phyloP scores from a whole-genome alignment of 2,888 invertebrate species.

The Zygaena filipendulae region DNA sequence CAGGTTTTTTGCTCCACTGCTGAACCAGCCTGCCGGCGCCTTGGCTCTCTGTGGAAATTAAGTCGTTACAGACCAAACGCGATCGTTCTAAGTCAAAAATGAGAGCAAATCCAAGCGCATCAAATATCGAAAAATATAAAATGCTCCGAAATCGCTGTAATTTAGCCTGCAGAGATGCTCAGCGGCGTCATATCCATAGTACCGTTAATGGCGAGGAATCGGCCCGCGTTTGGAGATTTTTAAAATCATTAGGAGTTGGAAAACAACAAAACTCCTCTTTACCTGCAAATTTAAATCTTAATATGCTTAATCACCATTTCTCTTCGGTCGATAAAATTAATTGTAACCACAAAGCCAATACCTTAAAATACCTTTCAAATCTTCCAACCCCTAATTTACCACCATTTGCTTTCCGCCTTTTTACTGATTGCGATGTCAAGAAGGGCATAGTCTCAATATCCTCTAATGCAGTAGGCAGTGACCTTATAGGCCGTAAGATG shows the following conservation, averaged over 20 bases:
- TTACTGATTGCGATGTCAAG: conserved; percentile 1
- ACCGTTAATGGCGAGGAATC: conserved; percentile 1
- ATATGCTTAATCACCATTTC: conserved; percentile 2
- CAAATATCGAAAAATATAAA: too few relatives aligned
- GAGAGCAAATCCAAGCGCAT: too few relatives aligned
- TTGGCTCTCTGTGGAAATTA: conserved; percentile 8
- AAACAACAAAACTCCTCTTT: not conserved
- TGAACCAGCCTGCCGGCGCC: conserved; percentile 12
- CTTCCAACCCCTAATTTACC: conserved; percentile 1
- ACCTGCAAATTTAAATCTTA: not conserved
- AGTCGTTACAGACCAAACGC: conserved; percentile 1
- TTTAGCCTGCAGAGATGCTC: conserved; percentile 6
- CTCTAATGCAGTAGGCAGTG: too few relatives aligned
- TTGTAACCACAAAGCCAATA: too few relatives aligned
- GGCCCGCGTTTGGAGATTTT: conserved; percentile 6
- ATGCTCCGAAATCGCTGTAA: conserved; percentile 6
- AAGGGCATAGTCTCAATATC: too few relatives aligned
- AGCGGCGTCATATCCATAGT: conserved; percentile 8
- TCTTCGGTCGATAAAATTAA: conserved; percentile 1
- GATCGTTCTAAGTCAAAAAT: conserved; percentile 9
- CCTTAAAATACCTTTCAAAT: too few relatives aligned
- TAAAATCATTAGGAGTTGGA: conserved; percentile 7
- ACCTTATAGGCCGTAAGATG: too few relatives aligned
- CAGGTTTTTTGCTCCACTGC: too few relatives aligned
- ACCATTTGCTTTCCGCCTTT: conserved; percentile 1